Evolutionary conservation across 2,113 vertebrate genomes (phyloP).

Genomic region (Microcebus lehilahytsara): DNA sequence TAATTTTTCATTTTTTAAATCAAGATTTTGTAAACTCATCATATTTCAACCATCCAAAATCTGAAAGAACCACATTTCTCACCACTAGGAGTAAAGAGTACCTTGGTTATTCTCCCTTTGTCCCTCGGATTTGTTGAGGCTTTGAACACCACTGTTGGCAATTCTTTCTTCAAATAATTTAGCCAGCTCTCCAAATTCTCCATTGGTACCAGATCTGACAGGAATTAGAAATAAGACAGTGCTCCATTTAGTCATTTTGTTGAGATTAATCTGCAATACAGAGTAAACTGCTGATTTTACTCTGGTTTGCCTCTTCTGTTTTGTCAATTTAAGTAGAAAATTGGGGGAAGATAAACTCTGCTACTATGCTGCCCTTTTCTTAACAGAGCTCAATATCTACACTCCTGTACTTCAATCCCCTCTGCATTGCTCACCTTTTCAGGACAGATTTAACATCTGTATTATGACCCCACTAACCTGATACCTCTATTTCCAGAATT

Average conservation of each 20-base stretch:
- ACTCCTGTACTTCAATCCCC: not conserved
- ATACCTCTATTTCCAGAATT: not conserved
- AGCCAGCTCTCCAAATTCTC: slow-evolving; percentile 92
- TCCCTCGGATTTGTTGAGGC: slow-evolving; percentile 85
- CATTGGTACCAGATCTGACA: slow-evolving; percentile 93
- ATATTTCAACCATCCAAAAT: slow-evolving; percentile 37
- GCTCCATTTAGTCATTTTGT: not conserved
- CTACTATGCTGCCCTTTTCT: not conserved
- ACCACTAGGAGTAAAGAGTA: not conserved
- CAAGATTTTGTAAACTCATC: slow-evolving; percentile 58
- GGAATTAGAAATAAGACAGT: not conserved
- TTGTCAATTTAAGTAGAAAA: not conserved
- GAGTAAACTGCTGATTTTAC: not conserved
- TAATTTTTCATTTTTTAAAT: slow-evolving; percentile 63
- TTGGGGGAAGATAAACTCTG: not conserved
- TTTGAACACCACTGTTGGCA: slow-evolving; percentile 94
- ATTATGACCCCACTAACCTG: not conserved
- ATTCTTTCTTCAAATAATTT: slow-evolving; percentile 88
- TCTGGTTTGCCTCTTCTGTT: not conserved
- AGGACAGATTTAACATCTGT: not conserved
- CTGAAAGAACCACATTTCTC: not conserved
- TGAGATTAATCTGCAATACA: not conserved
- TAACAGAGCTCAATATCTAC: not conserved
- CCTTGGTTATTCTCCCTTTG: slow-evolving; percentile 84
- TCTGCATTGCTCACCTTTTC: not conserved